Evolutionary conservation across 2,888 invertebrate genomes (phyloP).

Genomic region (Eutolmus rufibarbis): DNA sequence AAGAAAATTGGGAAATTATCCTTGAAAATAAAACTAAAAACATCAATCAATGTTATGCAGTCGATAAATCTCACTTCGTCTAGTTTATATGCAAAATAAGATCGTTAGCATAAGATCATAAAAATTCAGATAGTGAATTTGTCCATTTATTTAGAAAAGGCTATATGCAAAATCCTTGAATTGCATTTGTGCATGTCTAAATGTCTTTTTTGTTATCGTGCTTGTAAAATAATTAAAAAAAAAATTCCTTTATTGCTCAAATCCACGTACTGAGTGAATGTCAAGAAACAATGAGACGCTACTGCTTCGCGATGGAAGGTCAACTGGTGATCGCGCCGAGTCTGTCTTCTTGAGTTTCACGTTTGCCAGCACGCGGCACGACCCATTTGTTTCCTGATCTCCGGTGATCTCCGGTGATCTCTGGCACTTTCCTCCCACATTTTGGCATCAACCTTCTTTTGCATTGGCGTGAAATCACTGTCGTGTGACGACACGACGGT

Average conservation of each 20-base stretch:
- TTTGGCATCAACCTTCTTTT: not conserved
- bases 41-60: not conserved
- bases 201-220: not conserved
- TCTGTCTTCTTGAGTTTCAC: not conserved
- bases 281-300: conserved; percentile 5
- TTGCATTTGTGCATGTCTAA: not conserved
- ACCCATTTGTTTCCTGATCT: conserved; percentile 9
- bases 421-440: not conserved
- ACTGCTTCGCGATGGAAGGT: not conserved
- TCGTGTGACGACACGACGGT: not conserved
- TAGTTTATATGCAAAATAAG: not conserved
- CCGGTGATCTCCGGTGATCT: not conserved
- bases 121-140: not conserved
- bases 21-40: not conserved
- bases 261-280: not conserved
- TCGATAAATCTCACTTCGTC: not conserved
- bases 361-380: not conserved
- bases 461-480: not conserved
- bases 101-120: not conserved
- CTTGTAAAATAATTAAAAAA: not conserved
- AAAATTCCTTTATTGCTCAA: not conserved
- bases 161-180: not conserved
- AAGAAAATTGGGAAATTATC: not conserved
- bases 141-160: not conserved
- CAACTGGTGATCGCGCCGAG: not conserved